Percentiles rank a stretch among this genome's conserved stretches.
phyloP scores from a whole-genome alignment of 2,888 invertebrate genomes.

The Asteroscopus sphinx region DNA sequence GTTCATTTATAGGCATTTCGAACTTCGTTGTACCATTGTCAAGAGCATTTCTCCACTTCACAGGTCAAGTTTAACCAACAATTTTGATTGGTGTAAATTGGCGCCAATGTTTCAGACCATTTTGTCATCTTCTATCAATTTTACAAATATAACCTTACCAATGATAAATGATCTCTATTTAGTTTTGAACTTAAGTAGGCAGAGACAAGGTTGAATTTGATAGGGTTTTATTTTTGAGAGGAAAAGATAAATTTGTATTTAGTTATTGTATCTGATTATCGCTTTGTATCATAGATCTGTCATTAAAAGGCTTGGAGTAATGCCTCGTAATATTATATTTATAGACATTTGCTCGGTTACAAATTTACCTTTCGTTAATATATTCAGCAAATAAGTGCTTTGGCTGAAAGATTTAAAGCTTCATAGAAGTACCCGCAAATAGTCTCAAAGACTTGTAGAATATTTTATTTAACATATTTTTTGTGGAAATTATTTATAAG shows the following conservation, averaged over 20 bases:
- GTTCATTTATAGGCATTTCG: conserved; percentile 31
- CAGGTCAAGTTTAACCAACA: conserved; percentile 72
- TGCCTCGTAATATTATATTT: conserved; percentile 41
- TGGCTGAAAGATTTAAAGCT: conserved; percentile 44
- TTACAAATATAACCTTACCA: conserved; percentile 32
- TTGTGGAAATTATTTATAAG: conserved; percentile 5
- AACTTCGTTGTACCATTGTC: conserved; percentile 47
- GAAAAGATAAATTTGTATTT: conserved; percentile 22
- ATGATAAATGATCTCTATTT: conserved; percentile 5
- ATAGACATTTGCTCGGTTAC: conserved; percentile 18
- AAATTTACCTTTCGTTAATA: conserved; percentile 34
- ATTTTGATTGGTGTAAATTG: conserved; percentile 80
- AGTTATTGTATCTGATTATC: conserved; percentile 49
- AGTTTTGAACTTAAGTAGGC: conserved; percentile 23
- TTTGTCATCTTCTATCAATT: conserved; percentile 60
- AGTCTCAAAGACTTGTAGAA: conserved; percentile 5
- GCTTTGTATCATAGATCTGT: conserved; percentile 47
- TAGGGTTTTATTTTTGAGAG: neutral
- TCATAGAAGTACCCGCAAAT: conserved; percentile 21
- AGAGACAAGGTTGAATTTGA: conserved; percentile 31
- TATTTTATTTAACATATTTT: conserved; percentile 13
- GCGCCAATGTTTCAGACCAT: conserved; percentile 59
- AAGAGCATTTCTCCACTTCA: conserved; percentile 61
- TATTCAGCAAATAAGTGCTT: conserved; percentile 32
- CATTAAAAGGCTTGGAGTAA: conserved; percentile 35